These are phyloP conservation scores for Zingel zingel DNA, from an alignment of 2,113 vertebrate genomes.

Conservation along the genomic window DNA sequence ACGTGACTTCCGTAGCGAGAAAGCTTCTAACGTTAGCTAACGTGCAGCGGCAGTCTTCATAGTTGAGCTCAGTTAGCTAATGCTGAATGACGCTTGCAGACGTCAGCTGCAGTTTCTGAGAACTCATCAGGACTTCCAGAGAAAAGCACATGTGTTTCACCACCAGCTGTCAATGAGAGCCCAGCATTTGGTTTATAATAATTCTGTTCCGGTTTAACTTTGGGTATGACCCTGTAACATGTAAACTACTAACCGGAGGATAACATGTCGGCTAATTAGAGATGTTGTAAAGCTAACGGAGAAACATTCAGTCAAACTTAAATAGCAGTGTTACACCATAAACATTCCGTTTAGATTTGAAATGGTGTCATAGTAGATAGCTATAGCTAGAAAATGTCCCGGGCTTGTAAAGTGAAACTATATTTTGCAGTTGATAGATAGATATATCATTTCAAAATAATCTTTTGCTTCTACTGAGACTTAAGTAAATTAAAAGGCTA, in stretches of 20 bases:
- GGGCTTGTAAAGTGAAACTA: not conserved
- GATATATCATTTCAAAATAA: no score
- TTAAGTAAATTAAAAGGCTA: not conserved
- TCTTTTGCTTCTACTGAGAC: not conserved
- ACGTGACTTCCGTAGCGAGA: conserved; percentile 76
- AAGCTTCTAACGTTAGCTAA: conserved; percentile 33
- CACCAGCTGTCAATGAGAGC: conserved; percentile 26
- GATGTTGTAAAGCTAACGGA: not conserved
- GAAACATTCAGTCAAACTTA: not conserved
- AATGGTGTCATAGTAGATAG: not conserved
- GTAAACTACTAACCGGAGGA: not conserved
- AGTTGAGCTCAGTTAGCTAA: conserved; percentile 55
- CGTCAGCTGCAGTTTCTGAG: conserved; percentile 76
- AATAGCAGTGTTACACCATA: not conserved
- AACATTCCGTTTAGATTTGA: not conserved
- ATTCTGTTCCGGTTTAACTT: conserved; percentile 20
- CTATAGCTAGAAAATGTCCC: not conserved
- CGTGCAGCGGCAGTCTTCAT: conserved; percentile 52
- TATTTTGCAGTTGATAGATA: not conserved
- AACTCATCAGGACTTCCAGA: conserved; percentile 75
- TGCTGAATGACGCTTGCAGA: conserved; percentile 64
- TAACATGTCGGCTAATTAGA: not conserved
- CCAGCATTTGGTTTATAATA: not conserved
- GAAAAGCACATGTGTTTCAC: conserved; percentile 64
- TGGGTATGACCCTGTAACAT: not conserved